Percentiles rank a stretch among this genome's conserved stretches.
Conservation (phyloP, 2,113 vertebrate species). For the Barnardius zonarius region DNA sequence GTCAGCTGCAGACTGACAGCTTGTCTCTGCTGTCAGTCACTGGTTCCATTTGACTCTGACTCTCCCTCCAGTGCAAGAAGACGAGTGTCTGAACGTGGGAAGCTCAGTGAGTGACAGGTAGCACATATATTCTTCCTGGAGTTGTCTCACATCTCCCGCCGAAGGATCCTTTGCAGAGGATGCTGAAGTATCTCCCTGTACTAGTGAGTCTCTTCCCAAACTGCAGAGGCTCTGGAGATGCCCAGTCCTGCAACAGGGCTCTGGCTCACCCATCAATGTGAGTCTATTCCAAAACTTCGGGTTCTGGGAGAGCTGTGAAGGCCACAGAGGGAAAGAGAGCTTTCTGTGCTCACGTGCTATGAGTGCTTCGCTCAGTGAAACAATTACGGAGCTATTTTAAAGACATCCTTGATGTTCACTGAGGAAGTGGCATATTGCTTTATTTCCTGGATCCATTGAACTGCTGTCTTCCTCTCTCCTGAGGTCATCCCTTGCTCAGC, state of each 20-base stretch:
- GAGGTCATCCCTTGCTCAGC: not conserved
- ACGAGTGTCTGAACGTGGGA: accelerated
- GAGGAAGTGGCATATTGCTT: not conserved
- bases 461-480: not conserved
- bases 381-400: not conserved
- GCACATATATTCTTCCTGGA: not conserved
- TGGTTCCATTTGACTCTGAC: not conserved
- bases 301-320: not conserved
- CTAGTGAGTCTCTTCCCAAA: not conserved
- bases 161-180: not conserved
- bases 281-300: not conserved
- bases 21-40: not conserved
- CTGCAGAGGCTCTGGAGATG: not conserved
- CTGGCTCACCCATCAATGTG: not conserved
- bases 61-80: not conserved
- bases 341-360: accelerated
- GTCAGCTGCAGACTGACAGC: not conserved
- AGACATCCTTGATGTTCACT: not conserved
- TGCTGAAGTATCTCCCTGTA: not conserved
- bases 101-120: not conserved
- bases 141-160: not conserved
- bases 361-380: not conserved
- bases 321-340: not conserved
- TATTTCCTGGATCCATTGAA: not conserved
- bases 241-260: not conserved